Evolutionary conservation across 2,113 vertebrate genomes (phyloP).

Genomic region (Calidris pugnax): DNA sequence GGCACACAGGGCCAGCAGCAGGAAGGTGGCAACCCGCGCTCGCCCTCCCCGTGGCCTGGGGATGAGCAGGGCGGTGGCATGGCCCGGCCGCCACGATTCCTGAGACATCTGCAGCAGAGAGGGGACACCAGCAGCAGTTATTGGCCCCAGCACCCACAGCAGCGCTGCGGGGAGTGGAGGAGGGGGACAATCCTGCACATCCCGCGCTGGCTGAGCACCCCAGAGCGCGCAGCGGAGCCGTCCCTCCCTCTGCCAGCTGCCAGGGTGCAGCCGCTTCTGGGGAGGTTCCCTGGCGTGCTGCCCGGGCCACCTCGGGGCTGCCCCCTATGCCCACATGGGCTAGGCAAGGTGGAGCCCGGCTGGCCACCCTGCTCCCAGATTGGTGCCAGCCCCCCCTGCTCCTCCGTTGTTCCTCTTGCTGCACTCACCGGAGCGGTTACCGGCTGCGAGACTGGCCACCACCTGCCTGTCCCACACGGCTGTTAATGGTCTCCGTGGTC

Average conservation of each 20-base stretch:
- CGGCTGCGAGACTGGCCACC: accelerated
- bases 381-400: not conserved
- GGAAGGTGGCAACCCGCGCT: not conserved
- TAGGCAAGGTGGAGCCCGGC: not conserved
- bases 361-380: not conserved
- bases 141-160: not conserved
- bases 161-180: accelerated
- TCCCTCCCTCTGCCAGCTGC: not conserved
- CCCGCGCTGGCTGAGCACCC: accelerated
- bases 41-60: constrained; percentile 35
- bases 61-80: not conserved
- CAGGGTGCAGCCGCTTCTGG: not conserved
- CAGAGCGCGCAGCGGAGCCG: accelerated
- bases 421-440: not conserved
- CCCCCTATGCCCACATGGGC: accelerated
- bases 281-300: not conserved
- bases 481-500: accelerated
- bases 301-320: not conserved
- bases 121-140: not conserved
- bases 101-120: not conserved
- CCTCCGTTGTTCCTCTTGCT: accelerated
- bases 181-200: accelerated
- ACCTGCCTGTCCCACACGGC: accelerated
- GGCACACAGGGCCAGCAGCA: constrained; percentile 22
- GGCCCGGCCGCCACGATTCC: accelerated